Percentiles rank a stretch among this genome's conserved stretches.
These are phyloP conservation scores for Zaprionus nigranus DNA, from an alignment of 1,140 invertebrate genomes.

Conservation along the genomic window DNA sequence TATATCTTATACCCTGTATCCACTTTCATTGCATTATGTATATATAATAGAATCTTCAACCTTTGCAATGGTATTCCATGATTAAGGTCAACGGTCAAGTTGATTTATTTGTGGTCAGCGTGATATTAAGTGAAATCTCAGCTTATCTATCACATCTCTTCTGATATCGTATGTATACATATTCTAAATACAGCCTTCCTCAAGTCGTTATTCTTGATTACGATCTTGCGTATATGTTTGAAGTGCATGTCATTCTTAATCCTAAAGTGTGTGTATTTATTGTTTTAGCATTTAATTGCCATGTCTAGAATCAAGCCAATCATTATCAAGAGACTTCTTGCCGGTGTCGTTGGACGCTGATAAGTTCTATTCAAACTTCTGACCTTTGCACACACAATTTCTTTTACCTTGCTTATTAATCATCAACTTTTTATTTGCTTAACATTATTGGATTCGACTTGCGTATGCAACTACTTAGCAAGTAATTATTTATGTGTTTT, in stretches of 20 bases:
- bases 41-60: not conserved
- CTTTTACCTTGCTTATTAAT: conserved; percentile 48
- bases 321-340: conserved; percentile 43
- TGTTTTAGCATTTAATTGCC: conserved; percentile 46
- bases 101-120: too few species aligned
- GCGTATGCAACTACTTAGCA: not conserved
- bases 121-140: too few species aligned
- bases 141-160: not conserved
- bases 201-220: not conserved
- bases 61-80: not conserved
- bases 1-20: conserved; percentile 3
- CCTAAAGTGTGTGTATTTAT: not conserved
- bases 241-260: conserved; percentile 8
- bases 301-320: conserved; percentile 38
- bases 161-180: not conserved
- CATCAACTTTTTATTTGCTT: conserved; percentile 44
- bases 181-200: conserved; percentile 12
- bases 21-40: not conserved
- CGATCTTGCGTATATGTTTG: conserved; percentile 10
- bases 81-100: not conserved
- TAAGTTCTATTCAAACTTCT: conserved; percentile 46
- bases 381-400: conserved; percentile 59
- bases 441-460: not conserved
- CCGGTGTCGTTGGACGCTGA: conserved; percentile 55
- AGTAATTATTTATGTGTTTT: not conserved